phyloP scores from a whole-genome alignment of 2,113 vertebrate species.

The Poecilia latipinna region DNA sequence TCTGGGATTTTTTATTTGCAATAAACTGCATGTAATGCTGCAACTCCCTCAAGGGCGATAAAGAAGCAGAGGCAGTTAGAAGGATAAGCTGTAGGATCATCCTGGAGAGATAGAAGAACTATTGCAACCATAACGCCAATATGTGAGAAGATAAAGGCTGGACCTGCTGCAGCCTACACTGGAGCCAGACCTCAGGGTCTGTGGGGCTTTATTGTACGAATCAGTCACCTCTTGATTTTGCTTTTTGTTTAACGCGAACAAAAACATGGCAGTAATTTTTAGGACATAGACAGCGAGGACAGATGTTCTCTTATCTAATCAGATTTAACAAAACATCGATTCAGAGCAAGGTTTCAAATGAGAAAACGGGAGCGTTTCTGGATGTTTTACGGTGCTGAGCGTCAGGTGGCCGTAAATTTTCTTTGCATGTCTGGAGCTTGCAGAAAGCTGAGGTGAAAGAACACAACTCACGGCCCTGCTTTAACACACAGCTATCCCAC shows the following conservation, averaged over 20 bases:
- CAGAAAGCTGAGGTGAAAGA: not conserved
- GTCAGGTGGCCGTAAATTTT: conserved; percentile 29
- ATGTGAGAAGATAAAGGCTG: conserved; percentile 28
- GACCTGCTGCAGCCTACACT: not conserved
- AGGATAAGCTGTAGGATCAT: not conserved
- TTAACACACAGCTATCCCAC: conserved; percentile 24
- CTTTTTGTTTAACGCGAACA: conserved; percentile 37
- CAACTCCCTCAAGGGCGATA: conserved; percentile 49
- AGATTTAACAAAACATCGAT: conserved; percentile 53
- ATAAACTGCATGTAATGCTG: conserved; percentile 55
- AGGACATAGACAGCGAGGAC: not conserved
- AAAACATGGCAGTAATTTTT: conserved; percentile 29
- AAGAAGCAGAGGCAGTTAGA: conserved; percentile 11
- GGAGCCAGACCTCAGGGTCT: conserved; percentile 23
- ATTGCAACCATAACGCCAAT: conserved; percentile 27
- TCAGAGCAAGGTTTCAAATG: conserved; percentile 8
- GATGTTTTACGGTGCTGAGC: conserved; percentile 21
- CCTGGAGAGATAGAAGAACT: conserved; percentile 22
- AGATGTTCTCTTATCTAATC: conserved; percentile 22
- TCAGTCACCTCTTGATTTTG: conserved; percentile 34
- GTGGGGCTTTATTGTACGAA: conserved; percentile 55
- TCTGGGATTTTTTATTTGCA: not conserved
- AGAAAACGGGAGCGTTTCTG: conserved; percentile 16
- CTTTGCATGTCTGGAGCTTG: conserved; percentile 6
- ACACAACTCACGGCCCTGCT: not conserved